Evolutionary conservation across 2,888 invertebrate genomes (phyloP), one percentile per base, ranked within the genome.

Genomic region (Smittia sp.): DNA sequence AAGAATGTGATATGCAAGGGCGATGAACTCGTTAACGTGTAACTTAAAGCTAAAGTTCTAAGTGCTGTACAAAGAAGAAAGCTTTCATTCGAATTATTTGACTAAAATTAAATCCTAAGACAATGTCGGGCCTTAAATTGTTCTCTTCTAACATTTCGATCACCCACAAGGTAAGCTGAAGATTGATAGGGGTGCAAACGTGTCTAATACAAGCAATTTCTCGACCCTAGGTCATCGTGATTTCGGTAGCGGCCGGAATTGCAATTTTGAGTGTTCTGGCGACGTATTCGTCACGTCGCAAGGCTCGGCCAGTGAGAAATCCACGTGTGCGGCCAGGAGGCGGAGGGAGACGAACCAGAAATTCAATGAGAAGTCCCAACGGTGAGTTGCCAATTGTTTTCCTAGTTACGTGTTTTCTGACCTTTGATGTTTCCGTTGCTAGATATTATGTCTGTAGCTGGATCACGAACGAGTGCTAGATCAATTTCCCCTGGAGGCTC

Each of bases 261-360:
- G 87, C 92, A 7, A 84, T 95, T n/a, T 86, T 96, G 54, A 92
- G 93, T 46, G 87, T 93, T 9, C 82, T 96, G 32, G 93, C 95
- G 54, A 87, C 90, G 77, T 93, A 91, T 81, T 84, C 94, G 77
- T 88, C 91, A 66, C 86, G 93, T 74, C 85, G 89, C 74, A 86
- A 90, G 79, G 87, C 87, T 13, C 86, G 89, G 72, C 87, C 88
- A 54, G 81, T 86, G 0, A 80, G 83, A 46, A 87, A 88, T 77
- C 84, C 86, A 7, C 84, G 87, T 74, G 88, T 88, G 79, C 25
- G 58, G 25, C 18, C 9, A 39, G 22, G 11, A 7, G 79, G 79
- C 65, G 80, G 80, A 0, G 85, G 89, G 62, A 84, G 88, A n/a
- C 81, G 86, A 46, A 81, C 83, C 27, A 83, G 86, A 72, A 83